A percentile compares a stretch with the other conserved stretches of the same genome.
Conservation (phyloP, 2,113 vertebrate species). For the Rhombomys opimus region DNA sequence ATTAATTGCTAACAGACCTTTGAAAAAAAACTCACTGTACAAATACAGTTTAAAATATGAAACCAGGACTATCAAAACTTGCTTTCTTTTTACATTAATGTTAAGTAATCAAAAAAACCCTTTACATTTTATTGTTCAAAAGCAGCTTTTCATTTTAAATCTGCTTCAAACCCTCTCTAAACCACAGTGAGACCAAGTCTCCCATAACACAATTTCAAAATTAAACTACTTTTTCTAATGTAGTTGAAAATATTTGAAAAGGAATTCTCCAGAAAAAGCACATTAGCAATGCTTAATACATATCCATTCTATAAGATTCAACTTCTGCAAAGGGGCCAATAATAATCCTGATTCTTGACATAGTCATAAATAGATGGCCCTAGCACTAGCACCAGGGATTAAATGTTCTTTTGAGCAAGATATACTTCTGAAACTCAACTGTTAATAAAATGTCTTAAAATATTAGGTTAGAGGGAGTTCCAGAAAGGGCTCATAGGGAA, state of each 20-base stretch:
- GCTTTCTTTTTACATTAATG: not conserved
- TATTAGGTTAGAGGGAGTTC: not conserved
- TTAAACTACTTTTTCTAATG: not conserved
- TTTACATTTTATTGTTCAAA: not conserved
- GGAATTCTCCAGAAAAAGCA: not conserved
- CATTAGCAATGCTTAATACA: not conserved
- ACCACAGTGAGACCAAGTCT: not conserved
- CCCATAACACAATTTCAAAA: not conserved
- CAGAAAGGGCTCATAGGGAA: not conserved
- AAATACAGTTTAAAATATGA: not conserved
- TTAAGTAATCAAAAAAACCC: constrained; percentile 12
- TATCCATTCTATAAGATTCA: not conserved
- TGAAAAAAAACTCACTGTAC: not conserved
- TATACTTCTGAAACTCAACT: not conserved
- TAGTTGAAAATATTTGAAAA: not conserved
- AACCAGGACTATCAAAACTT: not conserved
- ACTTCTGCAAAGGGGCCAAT: not conserved
- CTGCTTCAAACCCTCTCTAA: not conserved
- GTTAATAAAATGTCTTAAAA: not conserved
- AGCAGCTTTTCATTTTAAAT: constrained; percentile 5
- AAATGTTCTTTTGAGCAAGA: not conserved
- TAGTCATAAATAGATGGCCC: not conserved
- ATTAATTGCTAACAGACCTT: not conserved
- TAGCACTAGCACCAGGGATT: not conserved
- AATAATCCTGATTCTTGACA: not conserved